These are phyloP conservation scores for Homarus gammarus DNA, from an alignment of 2,888 invertebrate species.

Conservation along the genomic window DNA sequence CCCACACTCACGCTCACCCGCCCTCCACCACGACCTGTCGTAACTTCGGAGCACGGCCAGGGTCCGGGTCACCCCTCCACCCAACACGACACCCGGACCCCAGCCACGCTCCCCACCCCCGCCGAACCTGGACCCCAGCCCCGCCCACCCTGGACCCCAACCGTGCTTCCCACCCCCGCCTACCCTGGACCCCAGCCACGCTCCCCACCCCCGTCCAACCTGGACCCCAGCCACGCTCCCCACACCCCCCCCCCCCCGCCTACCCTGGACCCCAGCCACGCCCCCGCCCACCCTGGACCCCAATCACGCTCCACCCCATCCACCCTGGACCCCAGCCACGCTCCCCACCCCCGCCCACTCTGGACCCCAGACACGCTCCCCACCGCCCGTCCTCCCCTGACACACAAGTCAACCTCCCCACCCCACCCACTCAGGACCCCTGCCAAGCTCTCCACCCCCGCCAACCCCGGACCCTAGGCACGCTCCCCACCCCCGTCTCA, in stretches of 20 bases:
- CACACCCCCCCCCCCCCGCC: not conserved
- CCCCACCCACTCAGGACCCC: too few species aligned
- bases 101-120: not conserved
- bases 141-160: too few species aligned
- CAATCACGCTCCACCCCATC: not conserved
- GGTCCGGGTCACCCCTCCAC: conserved; percentile 1
- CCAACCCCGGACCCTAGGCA: not conserved
- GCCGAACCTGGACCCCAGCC: too few species aligned
- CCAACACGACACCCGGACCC: not conserved
- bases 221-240: not conserved
- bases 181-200: not conserved
- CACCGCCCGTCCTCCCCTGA: not conserved
- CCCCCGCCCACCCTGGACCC: too few species aligned
- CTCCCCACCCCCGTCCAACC: too few species aligned
- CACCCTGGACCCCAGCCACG: not conserved
- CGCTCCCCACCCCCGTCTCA: not conserved
- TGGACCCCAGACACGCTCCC: not conserved
- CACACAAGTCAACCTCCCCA: not conserved
- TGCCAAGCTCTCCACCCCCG: not conserved
- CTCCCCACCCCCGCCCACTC: too few species aligned
- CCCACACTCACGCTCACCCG: conserved; percentile 45
- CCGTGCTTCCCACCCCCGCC: not conserved
- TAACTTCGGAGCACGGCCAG: conserved; percentile 11
- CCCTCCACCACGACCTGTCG: conserved; percentile 25
- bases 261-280: too few species aligned